Percentiles rank a stretch among this genome's conserved stretches.
These are phyloP conservation scores for Callinectes sapidus DNA, from an alignment of 2,888 invertebrate genomes.

Conservation along the genomic window DNA sequence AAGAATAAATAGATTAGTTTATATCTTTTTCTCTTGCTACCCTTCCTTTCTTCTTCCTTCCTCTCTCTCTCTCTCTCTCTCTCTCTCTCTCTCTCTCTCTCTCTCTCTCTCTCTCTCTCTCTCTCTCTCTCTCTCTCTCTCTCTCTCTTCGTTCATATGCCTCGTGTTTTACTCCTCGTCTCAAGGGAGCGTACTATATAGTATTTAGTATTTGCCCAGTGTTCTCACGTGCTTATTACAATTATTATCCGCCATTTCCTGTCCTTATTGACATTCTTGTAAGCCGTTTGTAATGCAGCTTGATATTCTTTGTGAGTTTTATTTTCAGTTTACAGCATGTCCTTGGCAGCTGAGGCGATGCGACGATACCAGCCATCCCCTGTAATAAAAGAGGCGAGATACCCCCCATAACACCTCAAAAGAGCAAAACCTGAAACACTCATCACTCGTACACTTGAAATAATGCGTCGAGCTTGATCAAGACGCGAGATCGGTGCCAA, in stretches of 20 bases:
- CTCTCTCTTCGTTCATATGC: background rate
- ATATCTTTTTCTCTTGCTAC: too few species aligned
- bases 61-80: background rate
- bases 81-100: background rate
- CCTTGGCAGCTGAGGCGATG: background rate
- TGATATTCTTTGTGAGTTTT: background rate
- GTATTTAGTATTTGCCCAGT: background rate
- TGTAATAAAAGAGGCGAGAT: background rate
- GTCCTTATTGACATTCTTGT: background rate
- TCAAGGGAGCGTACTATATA: background rate
- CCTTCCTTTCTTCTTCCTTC: background rate
- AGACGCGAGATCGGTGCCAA: slow-evolving; percentile 1
- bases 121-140: background rate
- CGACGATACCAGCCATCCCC: background rate
- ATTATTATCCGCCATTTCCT: background rate
- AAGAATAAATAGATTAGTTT: too few species aligned
- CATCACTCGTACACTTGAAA: background rate
- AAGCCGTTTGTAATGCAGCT: background rate
- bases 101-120: background rate
- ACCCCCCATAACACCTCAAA: background rate
- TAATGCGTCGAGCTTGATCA: background rate
- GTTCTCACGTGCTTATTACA: background rate
- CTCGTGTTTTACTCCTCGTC: background rate
- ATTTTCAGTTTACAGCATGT: background rate
- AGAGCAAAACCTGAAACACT: background rate